Percentiles rank a stretch among this genome's conserved stretches.
These are phyloP conservation scores for Pteromalus puparum DNA, from an alignment of 1,140 invertebrate genomes.

Conservation along the genomic window DNA sequence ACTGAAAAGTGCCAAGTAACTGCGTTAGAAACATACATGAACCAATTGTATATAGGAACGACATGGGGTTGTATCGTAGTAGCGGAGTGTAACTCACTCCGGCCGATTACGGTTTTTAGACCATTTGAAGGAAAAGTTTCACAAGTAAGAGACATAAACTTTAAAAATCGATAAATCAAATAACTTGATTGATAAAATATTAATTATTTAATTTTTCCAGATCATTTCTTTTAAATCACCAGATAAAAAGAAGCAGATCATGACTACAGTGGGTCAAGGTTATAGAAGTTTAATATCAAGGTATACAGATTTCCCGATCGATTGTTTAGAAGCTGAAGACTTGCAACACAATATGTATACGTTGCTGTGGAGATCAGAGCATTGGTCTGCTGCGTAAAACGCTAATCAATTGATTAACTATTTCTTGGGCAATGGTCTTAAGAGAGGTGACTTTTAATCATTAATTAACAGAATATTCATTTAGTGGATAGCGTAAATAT, in stretches of 20 bases:
- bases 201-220: conserved; percentile 51
- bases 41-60: conserved; percentile 90
- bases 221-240: conserved; percentile 70
- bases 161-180: neutral
- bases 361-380: conserved; percentile 83
- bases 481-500: neutral
- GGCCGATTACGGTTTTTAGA: conserved; percentile 92
- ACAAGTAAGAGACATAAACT: conserved; percentile 64
- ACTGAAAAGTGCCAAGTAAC: conserved; percentile 89
- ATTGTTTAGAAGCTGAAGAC: conserved; percentile 70
- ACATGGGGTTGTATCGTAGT: conserved; percentile 95
- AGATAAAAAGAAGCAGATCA: conserved; percentile 74
- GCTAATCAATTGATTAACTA: neutral
- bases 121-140: conserved; percentile 90
- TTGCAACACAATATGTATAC: conserved; percentile 81
- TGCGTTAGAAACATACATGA: conserved; percentile 82
- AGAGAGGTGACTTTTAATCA: neutral
- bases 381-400: conserved; percentile 81
- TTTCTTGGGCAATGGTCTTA: conserved; percentile 5
- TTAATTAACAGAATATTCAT: neutral
- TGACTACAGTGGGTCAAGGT: conserved; percentile 89
- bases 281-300: conserved; percentile 87
- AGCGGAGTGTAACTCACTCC: conserved; percentile 85
- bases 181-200: neutral
- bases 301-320: conserved; percentile 79